Base-by-base conservation (phyloP, 2,797 vertebrate species). In the Sandelia bainsii region DNA sequence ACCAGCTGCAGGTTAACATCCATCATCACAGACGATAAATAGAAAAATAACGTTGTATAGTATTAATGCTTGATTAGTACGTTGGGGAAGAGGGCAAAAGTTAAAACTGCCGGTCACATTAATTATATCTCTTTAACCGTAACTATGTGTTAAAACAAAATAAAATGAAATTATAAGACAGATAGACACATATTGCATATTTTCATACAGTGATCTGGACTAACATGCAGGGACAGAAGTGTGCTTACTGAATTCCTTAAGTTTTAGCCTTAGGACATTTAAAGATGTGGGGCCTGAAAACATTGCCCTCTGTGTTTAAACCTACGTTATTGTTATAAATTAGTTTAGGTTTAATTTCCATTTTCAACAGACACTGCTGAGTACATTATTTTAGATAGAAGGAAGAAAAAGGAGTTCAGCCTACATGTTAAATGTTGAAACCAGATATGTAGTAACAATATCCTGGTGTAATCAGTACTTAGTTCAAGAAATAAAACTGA, bases 1-100 rank as follows among this genome's bases (percentile, higher is more conserved):
- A 99, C 83, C 98, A 99, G 19, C 96, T 99, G 83, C 97, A 99
- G 96, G 98, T 99, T 89, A 85, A 54, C 25, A 1, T 60, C 51
- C 32, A 45, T 20, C 63, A 5, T 37, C 60, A 17, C 49, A 20
- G 0, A 6, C 3, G 19, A 40, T 0, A 23, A 0, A 63, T 4
- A 5, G 6, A 25, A 25, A 49, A 23, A 8, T 14, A 13, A 5
- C 39, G 0, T 14, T 42, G 16, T 44, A 22, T 9, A 16, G 3
- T 4, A 19, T 17, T n/a, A 7, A 7, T 50, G 51, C n/a, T 34
- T 16, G n/a, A 46, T 34, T n/a, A 48, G 9, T 34, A 10, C 9
- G 34, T 1, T 22, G 13, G 7, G 13, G 37, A 58, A 4, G 20
- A 58, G 4, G 14, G 37, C 1, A 23, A 40, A 40, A 49, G 22